Base-by-base conservation (phyloP, 2,797 vertebrate species). In the Muscicapa striata region DNA sequence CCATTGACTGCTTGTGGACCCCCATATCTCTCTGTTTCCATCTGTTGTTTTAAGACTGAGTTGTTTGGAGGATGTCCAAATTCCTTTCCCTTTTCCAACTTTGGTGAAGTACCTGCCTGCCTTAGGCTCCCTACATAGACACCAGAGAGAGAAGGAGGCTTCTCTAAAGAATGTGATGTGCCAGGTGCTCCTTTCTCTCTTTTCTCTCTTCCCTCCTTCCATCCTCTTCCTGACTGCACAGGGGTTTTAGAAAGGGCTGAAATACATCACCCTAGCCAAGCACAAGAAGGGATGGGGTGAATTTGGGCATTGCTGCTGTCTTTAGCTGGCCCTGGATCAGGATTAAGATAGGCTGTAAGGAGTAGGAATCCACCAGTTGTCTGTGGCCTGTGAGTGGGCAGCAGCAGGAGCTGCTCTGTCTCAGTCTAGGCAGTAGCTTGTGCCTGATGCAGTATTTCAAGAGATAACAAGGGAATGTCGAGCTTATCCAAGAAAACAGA, bases 371-470 rank as follows among this genome's bases (percentile, higher is more conserved):
- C 36, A 10, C 15, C 1, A 1, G 15, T 57, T 84, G 48, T 19
- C 74, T 5, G 0, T 41, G 63, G 80, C 52, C 75, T 0, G 2
- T 1, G 27, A 81, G 67, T 79, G 88, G 79, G 81, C 81, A 94
- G 54, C 58, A 49, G 32, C 52, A 89, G 92, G 95, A 90, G 73
- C 87, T 96, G 73, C 93, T 64, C 1, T 12, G 19, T 76, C 93
- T 95, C 63, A 48, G 36, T 86, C 87, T 94, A 89, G 95, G 90
- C 94, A 61, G 90, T 26, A 67, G 82, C 95, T 96, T 22, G 2
- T 82, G 95, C 83, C 91, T 97, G 96, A 93, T 94, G 92, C 96
- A 97, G 48, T 97, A 97, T 97, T 97, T 98, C 95, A 97, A 89
- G 96, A 96, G 94, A 96, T 98, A 97, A 98, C 96, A 96, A 97